phyloP scores from a whole-genome alignment of 2,888 invertebrate genomes.

The Dermolepida albohirtum region DNA sequence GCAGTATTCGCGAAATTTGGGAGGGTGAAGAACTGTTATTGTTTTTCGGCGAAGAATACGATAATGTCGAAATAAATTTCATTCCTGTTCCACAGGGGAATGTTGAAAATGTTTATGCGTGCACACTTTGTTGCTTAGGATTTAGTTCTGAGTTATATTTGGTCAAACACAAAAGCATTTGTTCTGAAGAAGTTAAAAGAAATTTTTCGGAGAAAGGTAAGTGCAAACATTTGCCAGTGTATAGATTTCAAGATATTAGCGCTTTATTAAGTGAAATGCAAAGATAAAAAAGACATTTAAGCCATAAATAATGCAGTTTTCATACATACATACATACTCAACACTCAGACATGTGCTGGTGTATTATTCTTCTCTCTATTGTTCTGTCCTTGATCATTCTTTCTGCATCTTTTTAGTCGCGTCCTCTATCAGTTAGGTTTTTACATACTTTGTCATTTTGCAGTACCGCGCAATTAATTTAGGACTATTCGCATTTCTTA shows the following conservation, averaged over 20 bases:
- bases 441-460: too few species aligned
- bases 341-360: too few species aligned
- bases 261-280: too few species aligned
- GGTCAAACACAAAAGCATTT: constrained; percentile 2
- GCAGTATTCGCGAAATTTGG: not conserved
- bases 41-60: not conserved
- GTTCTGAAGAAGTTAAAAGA: not conserved
- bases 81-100: not conserved
- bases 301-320: too few species aligned
- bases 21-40: constrained; percentile 3
- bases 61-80: constrained; percentile 3
- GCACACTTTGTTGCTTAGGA: constrained; percentile 22
- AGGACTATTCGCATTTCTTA: too few species aligned
- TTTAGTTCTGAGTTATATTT: constrained; percentile 9
- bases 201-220: not conserved
- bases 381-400: too few species aligned
- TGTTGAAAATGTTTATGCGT: not conserved
- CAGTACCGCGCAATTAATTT: too few species aligned
- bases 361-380: too few species aligned
- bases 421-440: too few species aligned
- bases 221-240: not conserved
- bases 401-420: too few species aligned
- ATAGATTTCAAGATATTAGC: not conserved
- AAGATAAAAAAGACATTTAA: too few species aligned
- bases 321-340: too few species aligned